Percentiles rank a stretch among this genome's conserved stretches.
Conservation (phyloP, 1,140 invertebrate species). For the Leptinotarsa texana region DNA sequence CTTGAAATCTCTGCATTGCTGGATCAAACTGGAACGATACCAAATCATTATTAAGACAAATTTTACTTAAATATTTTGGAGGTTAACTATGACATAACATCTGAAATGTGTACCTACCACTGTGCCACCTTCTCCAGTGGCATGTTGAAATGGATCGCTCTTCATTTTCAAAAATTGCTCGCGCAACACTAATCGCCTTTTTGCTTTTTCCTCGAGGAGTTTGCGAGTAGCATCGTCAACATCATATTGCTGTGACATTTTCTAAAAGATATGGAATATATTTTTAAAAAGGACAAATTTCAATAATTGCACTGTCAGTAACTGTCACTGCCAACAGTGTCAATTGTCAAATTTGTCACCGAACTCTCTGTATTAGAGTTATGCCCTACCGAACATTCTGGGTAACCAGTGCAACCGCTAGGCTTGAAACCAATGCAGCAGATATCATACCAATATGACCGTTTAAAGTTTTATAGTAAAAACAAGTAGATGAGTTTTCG, state of each 20-base stretch:
- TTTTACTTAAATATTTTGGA: conserved; percentile 13
- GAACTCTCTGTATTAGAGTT: too few relatives aligned
- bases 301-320: too few relatives aligned
- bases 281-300: too few relatives aligned
- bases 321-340: too few relatives aligned
- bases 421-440: too few relatives aligned
- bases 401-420: too few relatives aligned
- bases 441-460: too few relatives aligned
- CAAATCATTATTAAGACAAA: not conserved
- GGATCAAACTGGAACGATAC: conserved; percentile 72
- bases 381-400: too few relatives aligned
- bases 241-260: conserved; percentile 40
- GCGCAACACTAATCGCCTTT: conserved; percentile 61
- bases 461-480: too few relatives aligned
- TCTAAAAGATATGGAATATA: not conserved
- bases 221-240: conserved; percentile 46
- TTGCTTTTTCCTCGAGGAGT: conserved; percentile 61
- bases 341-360: too few relatives aligned
- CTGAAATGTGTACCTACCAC: conserved; percentile 59
- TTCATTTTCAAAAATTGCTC: conserved; percentile 71
- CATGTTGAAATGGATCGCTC: conserved; percentile 67
- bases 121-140: conserved; percentile 60
- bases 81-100: conserved; percentile 41
- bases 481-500: too few relatives aligned
- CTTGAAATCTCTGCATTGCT: conserved; percentile 69